phyloP scores from a whole-genome alignment of 2,113 vertebrate genomes.

The Pygoscelis antarcticus region DNA sequence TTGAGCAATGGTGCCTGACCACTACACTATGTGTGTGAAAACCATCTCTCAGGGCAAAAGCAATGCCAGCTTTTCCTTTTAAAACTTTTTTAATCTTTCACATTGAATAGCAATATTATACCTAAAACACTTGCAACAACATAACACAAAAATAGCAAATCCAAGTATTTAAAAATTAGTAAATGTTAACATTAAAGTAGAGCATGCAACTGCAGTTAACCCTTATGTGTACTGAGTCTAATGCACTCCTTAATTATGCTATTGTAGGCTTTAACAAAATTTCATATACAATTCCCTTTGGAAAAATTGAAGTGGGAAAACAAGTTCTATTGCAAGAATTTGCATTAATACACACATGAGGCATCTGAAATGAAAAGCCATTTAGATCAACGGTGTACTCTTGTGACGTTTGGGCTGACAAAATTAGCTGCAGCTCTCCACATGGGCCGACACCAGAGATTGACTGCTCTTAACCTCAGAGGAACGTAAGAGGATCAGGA shows the following conservation, averaged over 20 bases:
- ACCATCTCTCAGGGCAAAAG: neutral
- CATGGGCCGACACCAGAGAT: neutral
- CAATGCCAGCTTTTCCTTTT: neutral
- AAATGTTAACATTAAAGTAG: neutral
- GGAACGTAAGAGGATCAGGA: neutral
- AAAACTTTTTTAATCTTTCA: neutral
- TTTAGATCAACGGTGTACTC: neutral
- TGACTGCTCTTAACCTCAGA: neutral
- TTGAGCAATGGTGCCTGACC: neutral
- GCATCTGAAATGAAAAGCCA: neutral
- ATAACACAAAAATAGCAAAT: neutral
- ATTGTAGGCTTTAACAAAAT: neutral
- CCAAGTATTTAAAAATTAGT: neutral
- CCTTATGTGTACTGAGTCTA: neutral
- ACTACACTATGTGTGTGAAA: rapidly evolving
- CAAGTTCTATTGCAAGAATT: neutral
- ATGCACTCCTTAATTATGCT: neutral
- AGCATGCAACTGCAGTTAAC: neutral
- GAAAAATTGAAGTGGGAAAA: neutral
- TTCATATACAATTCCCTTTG: neutral
- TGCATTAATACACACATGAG: neutral
- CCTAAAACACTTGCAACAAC: neutral
- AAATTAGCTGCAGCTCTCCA: neutral
- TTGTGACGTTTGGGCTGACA: neutral
- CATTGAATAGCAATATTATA: neutral